Base-by-base conservation (phyloP, 2,113 vertebrate species). In the Callorhinus ursinus region DNA sequence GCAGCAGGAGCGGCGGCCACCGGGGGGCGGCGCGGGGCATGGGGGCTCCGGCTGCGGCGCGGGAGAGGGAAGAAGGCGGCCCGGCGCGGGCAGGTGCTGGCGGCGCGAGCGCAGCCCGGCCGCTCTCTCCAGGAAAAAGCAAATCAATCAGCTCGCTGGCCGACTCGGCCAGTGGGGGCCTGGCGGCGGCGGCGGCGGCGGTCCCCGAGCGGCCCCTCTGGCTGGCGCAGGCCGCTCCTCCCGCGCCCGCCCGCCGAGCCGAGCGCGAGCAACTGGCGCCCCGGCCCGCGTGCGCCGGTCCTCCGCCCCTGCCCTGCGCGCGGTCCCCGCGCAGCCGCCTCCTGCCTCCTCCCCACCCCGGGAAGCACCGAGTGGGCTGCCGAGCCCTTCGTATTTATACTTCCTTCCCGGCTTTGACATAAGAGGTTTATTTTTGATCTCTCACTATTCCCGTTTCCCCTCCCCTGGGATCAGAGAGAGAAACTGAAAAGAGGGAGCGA, bases 341-440 rank as follows among this genome's bases (percentile, higher is more conserved):
- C 90, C 69, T 67, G 95, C 92, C 97, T 96, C 95, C 83, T 90
- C 95, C 77, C 97, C 90, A 96, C 83, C 98, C 98, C 94, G 90
- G 97, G 97, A 98, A 98, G 98, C 98, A 98, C 97, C 95, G 98
- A 97, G 98, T 98, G 98, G 98, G 98, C 98, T 98, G 98, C 98
- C 49, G 95, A 93, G 97, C 97, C 98, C 96, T 98, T 98, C 97
- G 98, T 99, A 99, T 99, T 99, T 99, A 99, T 99, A 99, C 99
- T 98, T 98, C 98, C 98, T 97, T 97, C 98, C 98, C 98, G 98
- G 98, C 98, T 99, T 99, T 98, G 99, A 99, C 99, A 99, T 97
- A 99, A 99, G 99, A 99, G 98, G 99, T 98, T 99, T 99, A 99
- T 99, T 99, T 99, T 99, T 99, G 99, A 99, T 99, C 99, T 98